phyloP scores from a whole-genome alignment of 2,888 invertebrate species.

The Melanophora roralis region DNA sequence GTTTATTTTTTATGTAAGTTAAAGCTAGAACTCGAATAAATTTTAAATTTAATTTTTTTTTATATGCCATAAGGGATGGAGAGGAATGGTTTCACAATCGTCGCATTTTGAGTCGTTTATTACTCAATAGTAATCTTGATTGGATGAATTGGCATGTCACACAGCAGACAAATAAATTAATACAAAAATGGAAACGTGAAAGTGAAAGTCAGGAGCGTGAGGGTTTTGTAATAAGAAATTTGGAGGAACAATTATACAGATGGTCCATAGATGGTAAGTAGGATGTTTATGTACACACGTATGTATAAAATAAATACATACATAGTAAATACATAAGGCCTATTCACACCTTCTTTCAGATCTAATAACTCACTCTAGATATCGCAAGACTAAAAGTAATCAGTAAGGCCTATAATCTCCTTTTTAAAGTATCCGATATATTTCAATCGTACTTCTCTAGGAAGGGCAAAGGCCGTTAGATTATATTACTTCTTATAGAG shows the following conservation, averaged over 20 bases:
- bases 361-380: too few relatives aligned
- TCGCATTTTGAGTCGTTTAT: conserved; percentile 84
- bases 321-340: background rate
- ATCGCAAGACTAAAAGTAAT: too few relatives aligned
- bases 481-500: too few relatives aligned
- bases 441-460: too few relatives aligned
- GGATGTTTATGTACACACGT: too few relatives aligned
- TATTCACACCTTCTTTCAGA: too few relatives aligned
- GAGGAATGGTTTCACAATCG: conserved; percentile 88
- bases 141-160: conserved; percentile 81
- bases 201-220: conserved; percentile 64
- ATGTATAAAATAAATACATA: too few relatives aligned
- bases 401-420: too few relatives aligned
- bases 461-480: too few relatives aligned
- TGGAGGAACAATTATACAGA: conserved; percentile 85
- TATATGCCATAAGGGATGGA: conserved; percentile 78
- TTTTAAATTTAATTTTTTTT: background rate
- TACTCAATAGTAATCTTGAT: conserved; percentile 82
- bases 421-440: too few relatives aligned
- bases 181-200: conserved; percentile 78
- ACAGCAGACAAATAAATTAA: conserved; percentile 79
- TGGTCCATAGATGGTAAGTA: conserved; percentile 86
- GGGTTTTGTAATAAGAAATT: conserved; percentile 78
- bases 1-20: conserved; percentile 91
- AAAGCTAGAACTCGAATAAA: background rate